phyloP scores from a whole-genome alignment of 1,140 invertebrate species.

The Orius laevigatus region DNA sequence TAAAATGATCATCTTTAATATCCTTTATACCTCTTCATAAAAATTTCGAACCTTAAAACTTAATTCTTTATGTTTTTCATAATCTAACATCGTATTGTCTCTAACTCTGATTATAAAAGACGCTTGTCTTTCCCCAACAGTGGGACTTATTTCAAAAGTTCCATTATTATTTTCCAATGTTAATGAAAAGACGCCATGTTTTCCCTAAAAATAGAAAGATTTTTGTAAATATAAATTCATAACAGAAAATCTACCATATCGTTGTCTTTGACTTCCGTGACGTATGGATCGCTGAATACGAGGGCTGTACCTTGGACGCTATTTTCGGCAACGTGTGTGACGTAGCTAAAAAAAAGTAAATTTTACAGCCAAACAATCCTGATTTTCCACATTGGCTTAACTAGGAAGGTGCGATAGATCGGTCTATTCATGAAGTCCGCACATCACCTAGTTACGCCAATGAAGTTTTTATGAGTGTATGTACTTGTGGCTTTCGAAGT shows the following conservation, averaged over 20 bases:
- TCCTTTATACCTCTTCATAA: neutral
- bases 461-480: conserved; percentile 20
- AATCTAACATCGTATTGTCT: conserved; percentile 66
- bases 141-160: conserved; percentile 74
- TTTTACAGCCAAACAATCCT: too few relatives aligned
- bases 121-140: conserved; percentile 63
- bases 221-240: neutral
- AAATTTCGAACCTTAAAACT: conserved; percentile 46
- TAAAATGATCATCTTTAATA: conserved; percentile 23
- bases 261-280: conserved; percentile 53
- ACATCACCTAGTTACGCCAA: too few relatives aligned
- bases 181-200: conserved; percentile 69
- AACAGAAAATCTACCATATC: conserved; percentile 31
- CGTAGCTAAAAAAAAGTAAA: conserved; percentile 37
- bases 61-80: conserved; percentile 55
- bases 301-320: conserved; percentile 58
- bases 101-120: conserved; percentile 69
- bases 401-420: too few relatives aligned
- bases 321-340: conserved; percentile 63
- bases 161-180: conserved; percentile 63
- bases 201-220: conserved; percentile 31
- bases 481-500: conserved; percentile 61
- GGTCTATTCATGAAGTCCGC: too few relatives aligned
- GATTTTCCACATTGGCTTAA: too few relatives aligned
- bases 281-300: conserved; percentile 49